phyloP scores from a whole-genome alignment of 2,888 invertebrate species.

The Dione juno region DNA sequence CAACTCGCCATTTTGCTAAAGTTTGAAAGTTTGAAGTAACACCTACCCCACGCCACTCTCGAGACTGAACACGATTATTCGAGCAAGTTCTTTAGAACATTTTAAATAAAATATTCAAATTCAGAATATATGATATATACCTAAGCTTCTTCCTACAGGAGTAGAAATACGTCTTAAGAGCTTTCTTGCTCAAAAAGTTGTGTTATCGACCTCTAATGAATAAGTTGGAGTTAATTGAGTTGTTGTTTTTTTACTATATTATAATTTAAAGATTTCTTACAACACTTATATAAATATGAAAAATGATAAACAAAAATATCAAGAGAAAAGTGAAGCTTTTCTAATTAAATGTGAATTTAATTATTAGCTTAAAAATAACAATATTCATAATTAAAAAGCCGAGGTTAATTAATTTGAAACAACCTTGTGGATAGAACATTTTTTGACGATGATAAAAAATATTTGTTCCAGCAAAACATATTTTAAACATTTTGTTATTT shows the following conservation, averaged over 20 bases:
- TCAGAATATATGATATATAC: background rate
- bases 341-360: background rate
- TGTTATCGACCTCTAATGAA: no score
- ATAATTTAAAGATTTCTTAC: background rate
- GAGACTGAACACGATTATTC: constrained; percentile 19
- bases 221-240: no score
- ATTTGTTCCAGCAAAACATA: background rate
- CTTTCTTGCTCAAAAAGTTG: background rate
- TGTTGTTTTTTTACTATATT: no score
- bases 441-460: background rate
- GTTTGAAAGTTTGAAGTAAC: constrained; percentile 56
- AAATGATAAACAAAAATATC: no score
- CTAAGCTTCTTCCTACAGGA: background rate
- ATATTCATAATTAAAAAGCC: background rate
- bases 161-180: background rate
- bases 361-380: background rate
- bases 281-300: no score
- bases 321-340: background rate
- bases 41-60: constrained; percentile 24
- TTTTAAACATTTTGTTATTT: constrained; percentile 13
- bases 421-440: background rate
- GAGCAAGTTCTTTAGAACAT: background rate
- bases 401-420: background rate
- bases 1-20: constrained; percentile 61
- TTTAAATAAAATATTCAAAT: constrained; percentile 7